Evolutionary conservation across 2,797 vertebrate genomes (phyloP), one percentile per base, ranked within the genome.

Genomic region (Acanthiza pusilla): DNA sequence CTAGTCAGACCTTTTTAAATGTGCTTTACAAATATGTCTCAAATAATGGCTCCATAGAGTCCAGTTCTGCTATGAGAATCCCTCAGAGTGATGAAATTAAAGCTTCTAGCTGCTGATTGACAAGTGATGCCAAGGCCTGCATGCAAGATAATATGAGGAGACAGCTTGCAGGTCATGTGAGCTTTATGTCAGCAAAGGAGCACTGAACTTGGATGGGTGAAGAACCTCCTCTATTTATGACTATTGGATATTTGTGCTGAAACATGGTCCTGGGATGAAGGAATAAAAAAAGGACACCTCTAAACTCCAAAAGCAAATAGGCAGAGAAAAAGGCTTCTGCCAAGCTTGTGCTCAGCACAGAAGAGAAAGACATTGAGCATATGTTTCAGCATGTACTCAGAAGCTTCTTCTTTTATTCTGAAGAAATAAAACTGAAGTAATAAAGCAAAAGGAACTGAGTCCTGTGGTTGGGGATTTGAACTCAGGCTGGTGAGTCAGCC

Each of bases 381-480:
- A 75, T 50, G 14, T 60, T 89, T 85, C 78, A 78, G 40, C 14
- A 8, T 60, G 47, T 62, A 26, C 53, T 81, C 40, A 81, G 67
- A 73, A 92, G 77, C 88, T 94, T 84, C 85, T 88, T 93, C 66
- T 57, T 94, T 81, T 90, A 78, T 88, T 94, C 87, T 70, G 34
- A 88, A 93, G 91, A 96, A 96, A 81, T 72, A 91, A 89, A 93
- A 83, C 70, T 45, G 19, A 84, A 93, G 66, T 25, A 75, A 48
- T 78, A 65, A 94, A 91, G 43, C 60, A 93, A 91, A 96, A 93
- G 94, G 94, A 94, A 96, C 76, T 86, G 94, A 96, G 81, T 91
- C 85, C 62, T 94, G 87, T 85, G 93, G 87, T 81, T 89, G 76
- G 32, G 32, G 66, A 81, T 68, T 89, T 92, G 76, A 91, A 92